These are phyloP conservation scores for Agrenia bidenticulata DNA, from an alignment of 2,888 invertebrate species.

Conservation along the genomic window DNA sequence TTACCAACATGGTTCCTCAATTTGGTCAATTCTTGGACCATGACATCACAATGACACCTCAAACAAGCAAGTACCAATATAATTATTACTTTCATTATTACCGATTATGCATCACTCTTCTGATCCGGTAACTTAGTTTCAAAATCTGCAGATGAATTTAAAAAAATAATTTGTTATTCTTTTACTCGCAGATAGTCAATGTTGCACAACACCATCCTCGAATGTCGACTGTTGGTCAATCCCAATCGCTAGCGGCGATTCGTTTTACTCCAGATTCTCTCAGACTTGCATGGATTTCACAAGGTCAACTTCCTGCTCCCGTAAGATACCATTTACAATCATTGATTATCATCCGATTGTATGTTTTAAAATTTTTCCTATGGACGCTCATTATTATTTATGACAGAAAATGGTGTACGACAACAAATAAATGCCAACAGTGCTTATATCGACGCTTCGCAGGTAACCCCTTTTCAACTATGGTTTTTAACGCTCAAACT, in stretches of 20 bases:
- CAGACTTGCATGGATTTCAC: slow-evolving; percentile 45
- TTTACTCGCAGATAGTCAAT: slow-evolving; percentile 37
- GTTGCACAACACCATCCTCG: slow-evolving; percentile 16
- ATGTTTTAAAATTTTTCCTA: too few relatives aligned
- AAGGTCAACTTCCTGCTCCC: slow-evolving; percentile 45
- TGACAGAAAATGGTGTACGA: slow-evolving; percentile 24
- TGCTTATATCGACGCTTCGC: slow-evolving; percentile 42
- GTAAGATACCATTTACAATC: slow-evolving; percentile 18
- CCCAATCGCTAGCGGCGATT: slow-evolving; percentile 34
- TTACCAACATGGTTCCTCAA: slow-evolving; percentile 48
- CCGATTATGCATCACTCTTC: neutral
- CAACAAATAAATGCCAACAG: slow-evolving; percentile 48
- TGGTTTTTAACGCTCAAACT: too few relatives aligned
- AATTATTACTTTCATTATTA: neutral
- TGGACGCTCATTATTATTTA: too few relatives aligned
- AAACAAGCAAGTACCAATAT: neutral
- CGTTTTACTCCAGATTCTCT: slow-evolving; percentile 30
- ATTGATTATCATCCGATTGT: neutral
- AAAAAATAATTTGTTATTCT: neutral
- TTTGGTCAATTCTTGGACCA: slow-evolving; percentile 25
- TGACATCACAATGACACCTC: slow-evolving; percentile 20
- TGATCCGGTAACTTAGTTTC: neutral
- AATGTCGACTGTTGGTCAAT: slow-evolving; percentile 44
- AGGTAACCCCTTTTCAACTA: too few relatives aligned
- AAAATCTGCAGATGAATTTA: neutral